Evolutionary conservation across 2,113 vertebrate species (phyloP).

Genomic region (Lota lota): DNA sequence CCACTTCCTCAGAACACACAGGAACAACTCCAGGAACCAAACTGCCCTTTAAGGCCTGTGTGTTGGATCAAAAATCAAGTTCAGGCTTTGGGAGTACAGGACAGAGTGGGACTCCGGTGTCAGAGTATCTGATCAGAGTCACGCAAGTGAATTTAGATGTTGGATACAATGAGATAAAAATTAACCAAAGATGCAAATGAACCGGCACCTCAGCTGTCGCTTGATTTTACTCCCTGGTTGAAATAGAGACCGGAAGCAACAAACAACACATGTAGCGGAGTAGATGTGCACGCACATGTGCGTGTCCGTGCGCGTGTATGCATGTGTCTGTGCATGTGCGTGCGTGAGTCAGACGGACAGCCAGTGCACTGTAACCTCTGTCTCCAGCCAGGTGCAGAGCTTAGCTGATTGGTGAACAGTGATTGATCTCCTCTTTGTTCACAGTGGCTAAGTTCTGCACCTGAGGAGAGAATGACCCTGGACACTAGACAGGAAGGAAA

Average conservation of each 20-base stretch:
- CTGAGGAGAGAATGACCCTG: constrained; percentile 86
- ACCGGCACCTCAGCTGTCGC: no score
- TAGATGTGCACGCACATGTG: not conserved
- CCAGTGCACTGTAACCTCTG: constrained; percentile 58
- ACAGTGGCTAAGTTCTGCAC: constrained; percentile 99
- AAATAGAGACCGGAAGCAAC: no score
- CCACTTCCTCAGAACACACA: constrained; percentile 31
- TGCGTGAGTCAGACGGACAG: constrained; percentile 19
- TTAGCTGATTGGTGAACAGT: constrained; percentile 99
- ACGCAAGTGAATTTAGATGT: no score
- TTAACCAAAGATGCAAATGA: no score
- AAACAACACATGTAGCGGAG: no score
- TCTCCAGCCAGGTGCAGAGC: constrained; percentile 97
- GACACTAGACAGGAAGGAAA: constrained; percentile 48
- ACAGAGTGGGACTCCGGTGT: no score
- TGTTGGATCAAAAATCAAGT: not conserved
- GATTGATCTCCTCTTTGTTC: constrained; percentile 99
- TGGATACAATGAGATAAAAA: no score
- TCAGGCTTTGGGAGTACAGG: no score
- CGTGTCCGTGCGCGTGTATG: not conserved
- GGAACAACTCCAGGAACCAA: constrained; percentile 21
- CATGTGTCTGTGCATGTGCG: not conserved
- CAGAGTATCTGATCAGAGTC: no score
- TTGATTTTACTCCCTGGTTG: no score
- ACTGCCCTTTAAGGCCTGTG: constrained; percentile 12